Conservation (phyloP, 2,797 vertebrate species). For the Sciurus carolinensis region DNA sequence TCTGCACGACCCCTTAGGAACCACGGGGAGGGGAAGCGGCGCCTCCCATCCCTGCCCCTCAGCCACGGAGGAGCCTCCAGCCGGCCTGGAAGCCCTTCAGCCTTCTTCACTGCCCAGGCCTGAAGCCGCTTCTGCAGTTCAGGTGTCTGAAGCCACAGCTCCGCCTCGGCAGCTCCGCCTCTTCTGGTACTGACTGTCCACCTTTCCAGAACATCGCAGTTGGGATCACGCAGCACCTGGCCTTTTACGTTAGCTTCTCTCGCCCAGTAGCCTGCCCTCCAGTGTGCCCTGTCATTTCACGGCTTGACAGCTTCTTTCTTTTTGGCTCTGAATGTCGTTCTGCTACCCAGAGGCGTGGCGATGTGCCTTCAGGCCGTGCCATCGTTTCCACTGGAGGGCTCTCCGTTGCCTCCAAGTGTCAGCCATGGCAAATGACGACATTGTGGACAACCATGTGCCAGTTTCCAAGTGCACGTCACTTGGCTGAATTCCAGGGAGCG, state of each 20-base stretch:
- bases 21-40: no score
- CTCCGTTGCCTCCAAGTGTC: not conserved
- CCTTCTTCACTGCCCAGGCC: not conserved
- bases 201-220: not conserved
- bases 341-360: fast-evolving
- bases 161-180: fast-evolving
- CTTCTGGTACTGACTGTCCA: not conserved
- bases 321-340: not conserved
- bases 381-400: not conserved
- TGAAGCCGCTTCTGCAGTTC: not conserved
- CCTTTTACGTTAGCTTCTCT: not conserved
- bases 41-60: no score
- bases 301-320: no score
- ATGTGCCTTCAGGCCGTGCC: fast-evolving
- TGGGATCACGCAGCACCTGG: fast-evolving
- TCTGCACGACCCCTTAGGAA: not conserved
- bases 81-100: not conserved
- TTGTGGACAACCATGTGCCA: fast-evolving
- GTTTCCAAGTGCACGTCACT: no score
- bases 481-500: not conserved
- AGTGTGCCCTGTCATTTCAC: not conserved
- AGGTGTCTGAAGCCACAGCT: no score
- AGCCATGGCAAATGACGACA: not conserved
- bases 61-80: no score
- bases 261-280: fast-evolving